These are phyloP conservation scores for Tribolium freemani DNA, from an alignment of 2,888 invertebrate species.

Conservation along the genomic window DNA sequence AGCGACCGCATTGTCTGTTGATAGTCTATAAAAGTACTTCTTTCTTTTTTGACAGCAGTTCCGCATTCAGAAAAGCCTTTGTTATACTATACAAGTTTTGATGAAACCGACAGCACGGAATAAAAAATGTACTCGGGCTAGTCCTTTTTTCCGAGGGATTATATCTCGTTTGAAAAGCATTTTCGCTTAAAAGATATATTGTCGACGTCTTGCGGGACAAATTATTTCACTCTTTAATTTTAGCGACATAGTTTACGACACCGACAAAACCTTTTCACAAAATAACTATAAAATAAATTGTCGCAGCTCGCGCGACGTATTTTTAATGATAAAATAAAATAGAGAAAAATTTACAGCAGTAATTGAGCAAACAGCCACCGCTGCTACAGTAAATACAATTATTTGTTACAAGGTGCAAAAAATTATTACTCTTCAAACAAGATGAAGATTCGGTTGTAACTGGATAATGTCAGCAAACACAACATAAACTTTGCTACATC, in stretches of 20 bases:
- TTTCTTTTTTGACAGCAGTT: slow-evolving; percentile 22
- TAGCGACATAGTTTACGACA: not conserved
- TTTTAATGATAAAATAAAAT: not conserved
- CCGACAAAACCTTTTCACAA: slow-evolving; percentile 4
- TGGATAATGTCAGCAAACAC: not conserved
- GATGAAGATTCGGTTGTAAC: not conserved
- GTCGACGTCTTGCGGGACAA: slow-evolving; percentile 24
- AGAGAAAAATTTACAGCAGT: not conserved
- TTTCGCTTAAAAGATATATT: slow-evolving; percentile 26
- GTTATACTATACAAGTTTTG: slow-evolving; percentile 20
- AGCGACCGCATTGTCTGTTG: slow-evolving; percentile 14
- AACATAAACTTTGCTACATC: not conserved
- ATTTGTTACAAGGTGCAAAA: not conserved
- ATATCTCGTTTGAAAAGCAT: slow-evolving; percentile 22
- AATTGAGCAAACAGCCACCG: not conserved
- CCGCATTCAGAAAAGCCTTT: slow-evolving; percentile 19
- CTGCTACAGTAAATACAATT: not conserved
- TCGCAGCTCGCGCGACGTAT: not conserved
- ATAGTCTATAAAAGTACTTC: slow-evolving; percentile 16
- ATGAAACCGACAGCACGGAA: slow-evolving; percentile 26
- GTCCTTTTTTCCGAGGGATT: slow-evolving; percentile 24
- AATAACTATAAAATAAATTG: slow-evolving; percentile 19
- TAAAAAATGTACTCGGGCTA: slow-evolving; percentile 23
- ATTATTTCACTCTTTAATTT: slow-evolving; percentile 26
- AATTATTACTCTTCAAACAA: not conserved